phyloP scores from a whole-genome alignment of 2,797 vertebrate genomes.

The Onychomys torridus region DNA sequence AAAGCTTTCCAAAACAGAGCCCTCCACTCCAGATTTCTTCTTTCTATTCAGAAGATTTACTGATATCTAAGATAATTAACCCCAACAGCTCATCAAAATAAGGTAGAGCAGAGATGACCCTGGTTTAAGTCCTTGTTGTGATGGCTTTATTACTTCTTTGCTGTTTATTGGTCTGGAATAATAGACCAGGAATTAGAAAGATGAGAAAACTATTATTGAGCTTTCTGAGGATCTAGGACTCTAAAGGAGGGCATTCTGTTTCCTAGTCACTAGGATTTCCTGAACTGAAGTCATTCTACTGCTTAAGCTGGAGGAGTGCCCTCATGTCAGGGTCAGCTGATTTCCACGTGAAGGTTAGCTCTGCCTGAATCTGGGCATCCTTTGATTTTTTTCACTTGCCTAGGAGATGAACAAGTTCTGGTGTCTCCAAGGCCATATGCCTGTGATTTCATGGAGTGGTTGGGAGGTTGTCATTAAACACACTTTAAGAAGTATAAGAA shows the following conservation, averaged over 20 bases:
- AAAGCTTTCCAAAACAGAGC: background rate
- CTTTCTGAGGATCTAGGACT: background rate
- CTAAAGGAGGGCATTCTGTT: background rate
- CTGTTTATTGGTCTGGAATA: background rate
- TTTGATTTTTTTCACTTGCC: background rate
- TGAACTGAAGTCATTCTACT: background rate
- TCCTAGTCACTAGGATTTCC: background rate
- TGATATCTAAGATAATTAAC: background rate
- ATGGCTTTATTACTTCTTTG: background rate
- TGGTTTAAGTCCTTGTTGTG: background rate
- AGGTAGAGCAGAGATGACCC: background rate
- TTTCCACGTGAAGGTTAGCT: background rate
- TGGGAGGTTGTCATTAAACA: constrained; percentile 16
- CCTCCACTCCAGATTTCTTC: background rate
- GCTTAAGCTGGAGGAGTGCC: background rate
- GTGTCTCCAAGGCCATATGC: background rate
- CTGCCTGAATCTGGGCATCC: background rate
- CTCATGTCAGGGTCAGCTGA: background rate
- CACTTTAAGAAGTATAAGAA: constrained; percentile 34
- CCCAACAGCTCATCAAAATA: background rate
- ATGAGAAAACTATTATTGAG: background rate
- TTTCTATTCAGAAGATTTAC: constrained; percentile 14
- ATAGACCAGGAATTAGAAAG: background rate
- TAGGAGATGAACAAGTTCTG: background rate
- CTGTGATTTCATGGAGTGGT: background rate